phyloP scores from a whole-genome alignment of 1,140 invertebrate species.

The Lordiphosa collinella region DNA sequence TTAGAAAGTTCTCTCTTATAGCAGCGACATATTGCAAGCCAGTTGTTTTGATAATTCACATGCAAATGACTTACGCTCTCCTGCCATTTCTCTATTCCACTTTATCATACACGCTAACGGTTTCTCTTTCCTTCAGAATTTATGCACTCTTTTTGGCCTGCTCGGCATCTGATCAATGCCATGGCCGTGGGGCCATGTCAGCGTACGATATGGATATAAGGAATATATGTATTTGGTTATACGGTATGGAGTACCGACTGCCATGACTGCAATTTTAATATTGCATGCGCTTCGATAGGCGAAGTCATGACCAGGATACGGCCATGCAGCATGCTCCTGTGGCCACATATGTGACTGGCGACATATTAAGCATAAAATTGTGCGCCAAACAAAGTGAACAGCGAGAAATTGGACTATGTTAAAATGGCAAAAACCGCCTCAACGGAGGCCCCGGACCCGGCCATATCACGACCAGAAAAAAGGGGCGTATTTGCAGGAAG shows the following conservation, averaged over 20 bases:
- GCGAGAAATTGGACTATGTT: slow-evolving; percentile 56
- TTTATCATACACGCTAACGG: slow-evolving; percentile 37
- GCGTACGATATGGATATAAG: slow-evolving; percentile 39
- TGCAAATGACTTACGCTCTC: slow-evolving; percentile 31
- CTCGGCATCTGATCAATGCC: slow-evolving; percentile 52
- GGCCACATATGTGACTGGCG: slow-evolving; percentile 55
- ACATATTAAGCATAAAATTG: slow-evolving; percentile 72
- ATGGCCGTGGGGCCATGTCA: slow-evolving; percentile 66
- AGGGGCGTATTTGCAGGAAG: slow-evolving; percentile 46
- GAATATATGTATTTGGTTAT: slow-evolving; percentile 2
- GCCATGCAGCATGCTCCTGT: slow-evolving; percentile 2
- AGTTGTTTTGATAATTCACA: slow-evolving; percentile 20
- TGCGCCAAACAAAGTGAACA: slow-evolving; percentile 62
- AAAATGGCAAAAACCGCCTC: slow-evolving; percentile 44
- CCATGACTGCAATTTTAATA: slow-evolving; percentile 66
- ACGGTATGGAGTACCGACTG: slow-evolving; percentile 33
- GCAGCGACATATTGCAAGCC: not conserved
- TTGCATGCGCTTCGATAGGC: slow-evolving; percentile 51
- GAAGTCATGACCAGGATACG: slow-evolving; percentile 28
- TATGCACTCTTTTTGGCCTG: slow-evolving; percentile 31
- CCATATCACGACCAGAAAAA: slow-evolving; percentile 3
- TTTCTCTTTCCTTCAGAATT: slow-evolving; percentile 26
- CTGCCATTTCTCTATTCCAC: slow-evolving; percentile 2
- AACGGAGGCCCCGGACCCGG: slow-evolving; percentile 7
- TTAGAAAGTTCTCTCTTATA: too few species aligned